phyloP scores from a whole-genome alignment of 2,888 invertebrate genomes.

The Orchesellides sinensis region DNA sequence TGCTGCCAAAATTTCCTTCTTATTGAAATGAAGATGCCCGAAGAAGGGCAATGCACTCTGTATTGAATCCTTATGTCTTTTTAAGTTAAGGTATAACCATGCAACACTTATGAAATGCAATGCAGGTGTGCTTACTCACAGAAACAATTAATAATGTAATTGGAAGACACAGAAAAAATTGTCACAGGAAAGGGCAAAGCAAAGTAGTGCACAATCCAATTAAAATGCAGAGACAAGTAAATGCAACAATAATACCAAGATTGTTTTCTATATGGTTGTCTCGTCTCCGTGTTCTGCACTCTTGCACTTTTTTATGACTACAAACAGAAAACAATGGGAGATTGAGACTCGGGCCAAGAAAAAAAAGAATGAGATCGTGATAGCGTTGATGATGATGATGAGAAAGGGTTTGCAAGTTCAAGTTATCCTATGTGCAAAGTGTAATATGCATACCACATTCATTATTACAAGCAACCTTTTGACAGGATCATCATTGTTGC shows the following conservation, averaged over 20 bases:
- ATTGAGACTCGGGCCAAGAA: constrained; percentile 5
- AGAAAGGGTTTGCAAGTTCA: too few relatives aligned
- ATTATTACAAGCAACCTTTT: too few relatives aligned
- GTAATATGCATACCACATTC: too few relatives aligned
- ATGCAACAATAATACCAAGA: constrained; percentile 16
- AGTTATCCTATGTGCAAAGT: too few relatives aligned
- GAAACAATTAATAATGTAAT: constrained; percentile 1
- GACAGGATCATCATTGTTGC: not conserved
- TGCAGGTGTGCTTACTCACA: not conserved
- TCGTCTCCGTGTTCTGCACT: constrained; percentile 50
- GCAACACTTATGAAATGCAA: not conserved
- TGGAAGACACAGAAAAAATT: not conserved
- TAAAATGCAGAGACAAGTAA: constrained; percentile 39
- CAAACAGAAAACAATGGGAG: not conserved
- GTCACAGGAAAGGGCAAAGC: not conserved
- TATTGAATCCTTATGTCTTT: too few relatives aligned
- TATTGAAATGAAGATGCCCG: constrained; percentile 29
- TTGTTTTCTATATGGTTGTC: constrained; percentile 2
- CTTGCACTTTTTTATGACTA: constrained; percentile 46
- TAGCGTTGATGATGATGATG: too few relatives aligned
- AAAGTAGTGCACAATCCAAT: too few relatives aligned
- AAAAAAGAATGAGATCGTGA: constrained; percentile 11
- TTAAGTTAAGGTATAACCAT: too few relatives aligned
- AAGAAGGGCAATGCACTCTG: constrained; percentile 60
- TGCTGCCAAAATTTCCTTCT: not conserved